Conservation (phyloP, 2,888 invertebrate genomes). For the Drosophila pseudotalamancana region DNA sequence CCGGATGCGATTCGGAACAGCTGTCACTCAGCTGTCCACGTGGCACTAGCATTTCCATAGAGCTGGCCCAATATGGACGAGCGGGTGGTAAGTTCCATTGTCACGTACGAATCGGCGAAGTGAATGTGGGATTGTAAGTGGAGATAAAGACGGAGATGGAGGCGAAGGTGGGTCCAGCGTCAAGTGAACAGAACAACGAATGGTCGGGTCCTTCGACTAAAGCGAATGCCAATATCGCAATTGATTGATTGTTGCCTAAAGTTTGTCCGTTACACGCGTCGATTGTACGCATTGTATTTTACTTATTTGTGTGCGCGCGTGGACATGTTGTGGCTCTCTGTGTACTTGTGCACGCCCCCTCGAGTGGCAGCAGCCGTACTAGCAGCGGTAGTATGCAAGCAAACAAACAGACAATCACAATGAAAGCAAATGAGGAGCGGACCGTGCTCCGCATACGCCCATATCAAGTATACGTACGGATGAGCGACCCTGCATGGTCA, state of each 20-base stretch:
- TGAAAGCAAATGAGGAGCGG: conserved; percentile 39
- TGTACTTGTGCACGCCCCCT: conserved; percentile 19
- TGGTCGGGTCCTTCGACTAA: conserved; percentile 28
- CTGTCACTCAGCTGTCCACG: conserved; percentile 94
- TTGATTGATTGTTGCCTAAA: conserved; percentile 70
- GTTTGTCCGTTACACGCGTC: conserved; percentile 65
- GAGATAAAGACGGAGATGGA: conserved; percentile 1
- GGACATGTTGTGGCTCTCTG: conserved; percentile 31
- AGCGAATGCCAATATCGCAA: conserved; percentile 60
- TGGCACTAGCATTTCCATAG: conserved; percentile 95
- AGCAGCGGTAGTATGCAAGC: conserved; percentile 14
- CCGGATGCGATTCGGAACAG: conserved; percentile 96
- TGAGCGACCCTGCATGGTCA: conserved; percentile 17
- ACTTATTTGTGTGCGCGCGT: conserved; percentile 55
- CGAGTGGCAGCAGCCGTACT: conserved; percentile 4
- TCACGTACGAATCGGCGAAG: conserved; percentile 37
- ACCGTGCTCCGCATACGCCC: conserved; percentile 45
- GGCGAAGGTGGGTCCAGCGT: not conserved
- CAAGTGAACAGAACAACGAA: conserved; percentile 38
- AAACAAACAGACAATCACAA: conserved; percentile 25
- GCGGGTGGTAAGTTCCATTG: conserved; percentile 81
- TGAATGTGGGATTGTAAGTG: conserved; percentile 1
- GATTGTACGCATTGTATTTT: conserved; percentile 66
- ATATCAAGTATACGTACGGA: conserved; percentile 54
- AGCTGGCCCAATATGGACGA: conserved; percentile 95